Evolutionary conservation across 2,797 vertebrate species (phyloP).

Genomic region (Microctenopoma steveboyesi): DNA sequence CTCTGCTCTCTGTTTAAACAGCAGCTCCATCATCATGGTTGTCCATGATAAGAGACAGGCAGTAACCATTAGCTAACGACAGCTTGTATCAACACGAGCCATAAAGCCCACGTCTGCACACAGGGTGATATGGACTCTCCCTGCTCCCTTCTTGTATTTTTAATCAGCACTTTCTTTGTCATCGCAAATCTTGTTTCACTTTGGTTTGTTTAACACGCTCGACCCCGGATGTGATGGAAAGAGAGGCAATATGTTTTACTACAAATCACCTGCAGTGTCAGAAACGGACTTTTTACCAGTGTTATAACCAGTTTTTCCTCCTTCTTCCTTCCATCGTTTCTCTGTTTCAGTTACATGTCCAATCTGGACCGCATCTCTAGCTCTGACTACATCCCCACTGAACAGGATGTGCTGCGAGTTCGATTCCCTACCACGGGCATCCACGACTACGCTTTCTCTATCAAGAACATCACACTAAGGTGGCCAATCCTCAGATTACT

Average conservation of each 20-base stretch:
- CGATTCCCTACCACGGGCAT: slow-evolving; percentile 97
- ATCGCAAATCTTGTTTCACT: slow-evolving; percentile 26
- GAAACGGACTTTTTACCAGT: background rate
- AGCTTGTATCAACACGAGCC: slow-evolving; percentile 67
- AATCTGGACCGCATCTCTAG: slow-evolving; percentile 92
- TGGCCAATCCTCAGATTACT: slow-evolving; percentile 62
- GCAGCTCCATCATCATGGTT: slow-evolving; percentile 58
- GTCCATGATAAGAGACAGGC: slow-evolving; percentile 65
- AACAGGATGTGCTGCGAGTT: slow-evolving; percentile 96
- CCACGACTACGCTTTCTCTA: slow-evolving; percentile 95
- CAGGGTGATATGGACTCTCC: slow-evolving; percentile 36
- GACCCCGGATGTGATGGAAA: slow-evolving; percentile 18
- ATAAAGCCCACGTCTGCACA: slow-evolving; percentile 61
- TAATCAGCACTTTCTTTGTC: slow-evolving; percentile 43
- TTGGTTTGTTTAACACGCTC: slow-evolving; percentile 26
- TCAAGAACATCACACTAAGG: slow-evolving; percentile 97
- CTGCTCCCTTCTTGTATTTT: slow-evolving; percentile 39
- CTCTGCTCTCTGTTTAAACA: slow-evolving; percentile 59
- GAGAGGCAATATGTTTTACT: slow-evolving; percentile 17
- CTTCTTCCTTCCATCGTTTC: slow-evolving; percentile 1
- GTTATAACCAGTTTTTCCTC: background rate
- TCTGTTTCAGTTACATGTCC: slow-evolving; percentile 87
- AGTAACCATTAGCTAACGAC: slow-evolving; percentile 70
- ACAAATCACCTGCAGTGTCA: background rate
- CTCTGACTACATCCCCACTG: slow-evolving; percentile 92